Conservation (phyloP, 2,888 invertebrate genomes). For the Limnephilus lunatus region DNA sequence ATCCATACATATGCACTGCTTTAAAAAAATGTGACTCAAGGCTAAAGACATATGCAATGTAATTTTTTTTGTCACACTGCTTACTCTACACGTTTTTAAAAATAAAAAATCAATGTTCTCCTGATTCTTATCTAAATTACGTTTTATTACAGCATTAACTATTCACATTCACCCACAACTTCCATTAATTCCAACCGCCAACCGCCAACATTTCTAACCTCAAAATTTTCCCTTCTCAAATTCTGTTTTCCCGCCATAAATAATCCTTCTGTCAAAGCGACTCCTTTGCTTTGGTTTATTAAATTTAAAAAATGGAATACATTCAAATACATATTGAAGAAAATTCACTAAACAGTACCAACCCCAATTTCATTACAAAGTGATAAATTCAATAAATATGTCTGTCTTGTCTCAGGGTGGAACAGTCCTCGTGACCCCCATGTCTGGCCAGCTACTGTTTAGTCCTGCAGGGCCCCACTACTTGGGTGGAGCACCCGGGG, state of each 20-base stretch:
- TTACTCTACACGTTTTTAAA: too few species aligned
- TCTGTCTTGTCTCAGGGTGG: constrained; percentile 73
- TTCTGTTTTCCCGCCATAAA: background rate
- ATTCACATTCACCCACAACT: background rate
- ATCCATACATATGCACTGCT: background rate
- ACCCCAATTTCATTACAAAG: background rate
- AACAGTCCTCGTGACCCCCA: constrained; percentile 80
- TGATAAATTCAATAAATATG: background rate
- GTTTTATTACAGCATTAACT: background rate
- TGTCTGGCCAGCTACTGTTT: constrained; percentile 85
- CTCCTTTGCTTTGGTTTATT: too few species aligned
- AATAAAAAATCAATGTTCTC: background rate
- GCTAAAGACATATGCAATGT: background rate
- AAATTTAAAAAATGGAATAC: background rate
- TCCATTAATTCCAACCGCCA: background rate
- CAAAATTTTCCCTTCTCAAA: background rate
- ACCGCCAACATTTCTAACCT: background rate
- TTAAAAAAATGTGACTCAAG: background rate
- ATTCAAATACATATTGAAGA: too few species aligned
- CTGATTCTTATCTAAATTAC: background rate
- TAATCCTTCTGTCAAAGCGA: background rate
- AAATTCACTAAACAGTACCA: background rate
- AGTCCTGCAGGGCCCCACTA: constrained; percentile 81
- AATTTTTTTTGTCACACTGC: background rate
- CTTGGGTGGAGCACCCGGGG: constrained; percentile 81